These are phyloP conservation scores for Drosophila ambigua DNA, from an alignment of 1,140 invertebrate species.

Conservation along the genomic window DNA sequence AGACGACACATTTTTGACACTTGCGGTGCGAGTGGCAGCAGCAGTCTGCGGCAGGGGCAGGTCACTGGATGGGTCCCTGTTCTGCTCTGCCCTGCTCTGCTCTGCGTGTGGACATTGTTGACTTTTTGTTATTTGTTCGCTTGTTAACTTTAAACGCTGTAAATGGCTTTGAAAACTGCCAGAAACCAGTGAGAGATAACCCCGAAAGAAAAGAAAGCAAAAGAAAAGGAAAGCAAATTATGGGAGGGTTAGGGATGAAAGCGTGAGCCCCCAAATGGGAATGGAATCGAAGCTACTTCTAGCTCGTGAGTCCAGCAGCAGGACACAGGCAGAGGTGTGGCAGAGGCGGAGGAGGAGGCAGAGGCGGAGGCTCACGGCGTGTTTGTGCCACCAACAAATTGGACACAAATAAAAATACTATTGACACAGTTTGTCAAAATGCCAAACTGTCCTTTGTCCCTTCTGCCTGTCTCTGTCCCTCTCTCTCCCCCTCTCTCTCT, in stretches of 20 bases:
- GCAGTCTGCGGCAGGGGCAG: not conserved
- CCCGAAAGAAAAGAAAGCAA: too few species aligned
- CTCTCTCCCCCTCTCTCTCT: too few species aligned
- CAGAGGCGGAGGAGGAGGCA: too few species aligned
- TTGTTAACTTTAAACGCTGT: conserved; percentile 81
- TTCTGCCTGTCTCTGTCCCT: not conserved
- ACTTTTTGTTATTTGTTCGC: conserved; percentile 79
- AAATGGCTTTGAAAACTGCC: conserved; percentile 82
- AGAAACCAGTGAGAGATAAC: conserved; percentile 31
- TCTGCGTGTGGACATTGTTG: conserved; percentile 58
- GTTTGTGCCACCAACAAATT: conserved; percentile 70
- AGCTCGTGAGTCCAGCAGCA: too few species aligned
- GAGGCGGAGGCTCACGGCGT: conserved; percentile 20
- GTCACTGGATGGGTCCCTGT: not conserved
- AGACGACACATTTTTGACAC: conserved; percentile 52
- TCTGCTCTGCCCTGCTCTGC: conserved; percentile 3
- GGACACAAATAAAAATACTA: conserved; percentile 83
- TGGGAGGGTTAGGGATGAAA: conserved; percentile 15
- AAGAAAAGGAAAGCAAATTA: not conserved
- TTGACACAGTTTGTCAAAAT: conserved; percentile 83
- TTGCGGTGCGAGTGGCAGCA: conserved; percentile 24
- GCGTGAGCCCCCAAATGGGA: too few species aligned
- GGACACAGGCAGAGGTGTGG: too few species aligned
- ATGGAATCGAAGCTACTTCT: too few species aligned
- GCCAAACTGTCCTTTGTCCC: conserved; percentile 45